Base-by-base conservation (phyloP, 2,888 invertebrate species). In the Achlya flavicornis region DNA sequence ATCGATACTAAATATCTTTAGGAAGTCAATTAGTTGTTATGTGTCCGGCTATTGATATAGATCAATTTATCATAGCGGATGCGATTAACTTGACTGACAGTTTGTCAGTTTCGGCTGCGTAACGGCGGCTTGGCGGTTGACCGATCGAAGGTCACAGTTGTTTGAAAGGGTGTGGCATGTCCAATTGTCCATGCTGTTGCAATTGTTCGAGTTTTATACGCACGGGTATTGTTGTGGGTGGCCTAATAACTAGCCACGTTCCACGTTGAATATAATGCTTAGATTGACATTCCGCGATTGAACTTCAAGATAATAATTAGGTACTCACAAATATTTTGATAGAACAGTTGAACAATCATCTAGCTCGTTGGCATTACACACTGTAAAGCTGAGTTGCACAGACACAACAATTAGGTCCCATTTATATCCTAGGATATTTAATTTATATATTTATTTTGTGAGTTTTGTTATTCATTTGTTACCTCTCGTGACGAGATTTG, bases 161-260 rank as follows among this genome's bases (percentile, higher is more conserved):
- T 76, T 82, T 78, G 84, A 83, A 83, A 86, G 85, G 88, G 87
- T 81, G 85, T 78, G 85, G 79, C 74, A 57, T 72, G 74, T 65
- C 66, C 69, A 70, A 69, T 77, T 71, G 78, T 74, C 71, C 71
- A 67, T 72, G 66, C 70, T 73, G 71, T 66, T 57, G 68, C 73
- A 66, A 73, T 74, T 72, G 71, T 67, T 65, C 65, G 57, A 62
- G 57, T 58, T 63, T 64, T 64, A 67, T 70, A 69, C 66, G 75
- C 75, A 76, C 71, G 69, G 71, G 65, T 69, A 66, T 53, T 69
- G 73, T 53, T 69, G 73, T 69, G 70, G 67, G 62, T 69, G 69
- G 67, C 66, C 66, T 68, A 67, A 67, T 65, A 66, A 66, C 71
- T 73, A 69, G 71, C 70, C 66, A 70, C 74, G 64, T 64, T 72